Conservation (phyloP, 1,140 invertebrate genomes). For the Cydia splendana region DNA sequence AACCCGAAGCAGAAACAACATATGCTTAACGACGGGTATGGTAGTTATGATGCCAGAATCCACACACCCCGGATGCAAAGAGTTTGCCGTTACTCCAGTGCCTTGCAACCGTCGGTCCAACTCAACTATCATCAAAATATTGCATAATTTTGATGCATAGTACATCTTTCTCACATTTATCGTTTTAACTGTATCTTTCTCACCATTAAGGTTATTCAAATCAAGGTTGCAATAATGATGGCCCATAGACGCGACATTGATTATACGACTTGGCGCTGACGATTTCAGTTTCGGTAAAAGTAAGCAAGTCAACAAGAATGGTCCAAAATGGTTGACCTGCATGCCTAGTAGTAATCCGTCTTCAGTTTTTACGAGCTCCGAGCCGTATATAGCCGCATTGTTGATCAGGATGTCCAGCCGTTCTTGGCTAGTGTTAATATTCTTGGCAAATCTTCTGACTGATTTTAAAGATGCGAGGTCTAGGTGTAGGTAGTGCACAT, state of each 20-base stretch:
- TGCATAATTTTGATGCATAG: not conserved
- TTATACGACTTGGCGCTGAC: no score
- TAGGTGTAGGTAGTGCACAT: constrained; percentile 57
- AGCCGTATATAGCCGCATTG: constrained; percentile 84
- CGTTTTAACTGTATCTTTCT: constrained; percentile 2
- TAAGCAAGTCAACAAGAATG: constrained; percentile 86
- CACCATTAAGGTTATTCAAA: not conserved
- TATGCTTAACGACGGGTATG: not conserved
- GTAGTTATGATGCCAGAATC: not conserved
- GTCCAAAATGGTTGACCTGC: constrained; percentile 84
- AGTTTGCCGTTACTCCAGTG: not conserved
- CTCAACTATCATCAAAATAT: not conserved
- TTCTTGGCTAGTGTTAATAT: constrained; percentile 76
- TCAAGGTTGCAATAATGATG: not conserved
- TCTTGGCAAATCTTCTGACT: constrained; percentile 50
- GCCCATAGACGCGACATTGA: not conserved
- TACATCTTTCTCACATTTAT: not conserved
- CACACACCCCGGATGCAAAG: not conserved
- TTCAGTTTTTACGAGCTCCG: constrained; percentile 60
- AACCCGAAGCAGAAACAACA: not conserved
- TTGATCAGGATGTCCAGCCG: constrained; percentile 85
- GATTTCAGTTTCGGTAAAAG: constrained; percentile 75
- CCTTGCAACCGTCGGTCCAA: not conserved
- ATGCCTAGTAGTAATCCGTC: constrained; percentile 86
- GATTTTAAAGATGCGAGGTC: constrained; percentile 59